Percentiles rank a stretch among this genome's conserved stretches.
Conservation (phyloP, 1,140 invertebrate species). For the Ips typographus region DNA sequence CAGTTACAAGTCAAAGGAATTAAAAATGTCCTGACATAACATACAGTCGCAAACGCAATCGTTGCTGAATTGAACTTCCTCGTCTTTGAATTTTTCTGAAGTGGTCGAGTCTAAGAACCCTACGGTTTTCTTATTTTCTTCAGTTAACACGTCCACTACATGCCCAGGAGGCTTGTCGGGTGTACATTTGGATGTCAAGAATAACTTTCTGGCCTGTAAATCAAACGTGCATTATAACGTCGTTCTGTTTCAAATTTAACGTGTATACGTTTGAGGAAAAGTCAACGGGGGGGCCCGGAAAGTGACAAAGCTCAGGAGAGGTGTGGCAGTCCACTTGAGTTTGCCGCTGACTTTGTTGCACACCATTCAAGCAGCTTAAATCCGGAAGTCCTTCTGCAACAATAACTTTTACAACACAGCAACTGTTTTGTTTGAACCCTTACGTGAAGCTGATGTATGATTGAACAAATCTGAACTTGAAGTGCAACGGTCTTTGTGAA, state of each 20-base stretch:
- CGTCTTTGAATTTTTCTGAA: constrained; percentile 5
- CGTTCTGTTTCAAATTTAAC: too few relatives aligned
- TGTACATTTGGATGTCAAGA: constrained; percentile 21
- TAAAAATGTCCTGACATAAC: not conserved
- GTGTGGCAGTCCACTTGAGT: not conserved
- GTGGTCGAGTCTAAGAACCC: constrained; percentile 20
- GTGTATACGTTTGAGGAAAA: constrained; percentile 12
- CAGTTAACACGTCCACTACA: constrained; percentile 29
- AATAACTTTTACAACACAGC: not conserved
- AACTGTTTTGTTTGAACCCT: not conserved
- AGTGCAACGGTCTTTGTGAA: constrained; percentile 36
- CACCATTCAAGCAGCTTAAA: constrained; percentile 18
- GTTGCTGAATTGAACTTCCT: constrained; percentile 16
- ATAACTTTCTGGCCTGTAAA: constrained; percentile 31
- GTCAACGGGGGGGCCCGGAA: constrained; percentile 7
- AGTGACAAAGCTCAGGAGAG: not conserved
- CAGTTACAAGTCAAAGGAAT: not conserved
- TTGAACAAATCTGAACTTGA: constrained; percentile 33
- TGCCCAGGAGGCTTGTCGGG: constrained; percentile 1
- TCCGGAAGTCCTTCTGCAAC: constrained; percentile 27
- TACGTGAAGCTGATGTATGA: not conserved
- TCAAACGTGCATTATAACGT: not conserved
- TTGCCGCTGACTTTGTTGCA: too few relatives aligned
- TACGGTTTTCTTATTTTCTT: constrained; percentile 19
- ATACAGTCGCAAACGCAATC: constrained; percentile 22